Evolutionary conservation across 2,797 vertebrate genomes (phyloP), one percentile per base, ranked within the genome.

Genomic region (Pseudomugil tenellus): DNA sequence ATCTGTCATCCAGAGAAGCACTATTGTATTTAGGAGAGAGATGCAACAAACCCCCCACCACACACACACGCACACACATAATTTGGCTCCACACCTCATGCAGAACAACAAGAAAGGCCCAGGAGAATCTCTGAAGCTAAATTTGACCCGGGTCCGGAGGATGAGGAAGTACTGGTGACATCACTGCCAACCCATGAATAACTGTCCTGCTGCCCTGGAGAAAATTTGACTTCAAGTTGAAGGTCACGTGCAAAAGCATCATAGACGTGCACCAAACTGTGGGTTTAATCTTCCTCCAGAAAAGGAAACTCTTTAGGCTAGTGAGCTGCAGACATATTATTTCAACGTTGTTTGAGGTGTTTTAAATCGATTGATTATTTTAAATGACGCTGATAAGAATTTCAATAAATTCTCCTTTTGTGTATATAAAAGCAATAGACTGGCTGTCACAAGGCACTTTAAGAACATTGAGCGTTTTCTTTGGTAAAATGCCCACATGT

Each of bases 1-100:
- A 90, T 93, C 92, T 94, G 92, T 92, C 90, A 89, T 92, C 89
- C 87, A 88, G 66, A 70, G 86, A 85, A 92, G 83, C 85, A 70
- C 81, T 65, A 89, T 90, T 90, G 91, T 93, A 87, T 85, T 78
- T 70, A 77, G 58, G 51, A 72, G 77, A 84, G 83, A 58, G 79
- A 79, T 75, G 84, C 56, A 34, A 74, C 81, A 72, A 61, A 74
- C 43, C 34, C 6, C 32, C 21, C 32, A 7, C 31, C 59, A 41
- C 56, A 35, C 54, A 6, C 21, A 29, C 43, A 16, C 46, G 29
- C 46, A 32, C 32, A n/a, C 35, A n/a, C 57, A 26, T 63, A 34
- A 12, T 62, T 70, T 65, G 55, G 72, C 77, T 83, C 77, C 73
- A 61, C 81, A 76, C 81, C 87, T 84, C 83, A 77, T 56, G 53